Evolutionary conservation across 2,113 vertebrate species (phyloP).

Genomic region (Benitochromis conjunctus): DNA sequence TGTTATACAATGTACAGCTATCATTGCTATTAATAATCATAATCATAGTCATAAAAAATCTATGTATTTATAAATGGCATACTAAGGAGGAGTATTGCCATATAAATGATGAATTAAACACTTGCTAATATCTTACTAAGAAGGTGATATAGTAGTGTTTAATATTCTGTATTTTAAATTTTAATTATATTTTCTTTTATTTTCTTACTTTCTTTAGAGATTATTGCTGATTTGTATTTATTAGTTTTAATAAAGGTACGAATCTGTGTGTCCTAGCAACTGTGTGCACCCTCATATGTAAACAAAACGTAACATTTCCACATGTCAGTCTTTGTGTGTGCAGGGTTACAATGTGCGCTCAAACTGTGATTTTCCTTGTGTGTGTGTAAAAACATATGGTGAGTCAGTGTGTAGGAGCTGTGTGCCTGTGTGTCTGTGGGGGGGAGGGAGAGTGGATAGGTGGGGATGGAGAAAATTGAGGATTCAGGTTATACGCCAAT

Average conservation of each 20-base stretch:
- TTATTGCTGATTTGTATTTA: neutral
- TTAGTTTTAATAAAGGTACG: neutral
- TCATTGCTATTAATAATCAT: neutral
- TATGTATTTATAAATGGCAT: neutral
- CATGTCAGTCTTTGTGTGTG: conserved; percentile 15
- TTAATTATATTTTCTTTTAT: neutral
- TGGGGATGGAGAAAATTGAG: conserved; percentile 12
- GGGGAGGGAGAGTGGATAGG: conserved; percentile 21
- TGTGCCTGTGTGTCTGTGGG: conserved; percentile 38
- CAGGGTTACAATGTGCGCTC: neutral
- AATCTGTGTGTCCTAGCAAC: neutral
- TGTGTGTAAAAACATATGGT: conserved; percentile 61
- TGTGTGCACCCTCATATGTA: neutral
- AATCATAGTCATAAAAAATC: neutral
- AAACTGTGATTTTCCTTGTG: conserved; percentile 33
- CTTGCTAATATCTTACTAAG: neutral
- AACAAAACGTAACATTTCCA: neutral
- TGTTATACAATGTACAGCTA: neutral
- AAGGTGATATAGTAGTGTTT: neutral
- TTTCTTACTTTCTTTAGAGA: neutral
- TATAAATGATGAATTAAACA: neutral
- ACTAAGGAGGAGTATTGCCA: neutral
- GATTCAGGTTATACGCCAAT: conserved; percentile 64
- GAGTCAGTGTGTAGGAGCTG: conserved; percentile 65
- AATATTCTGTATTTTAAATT: neutral